Conservation (phyloP, 2,888 invertebrate species). For the Drosophila imparisetae region DNA sequence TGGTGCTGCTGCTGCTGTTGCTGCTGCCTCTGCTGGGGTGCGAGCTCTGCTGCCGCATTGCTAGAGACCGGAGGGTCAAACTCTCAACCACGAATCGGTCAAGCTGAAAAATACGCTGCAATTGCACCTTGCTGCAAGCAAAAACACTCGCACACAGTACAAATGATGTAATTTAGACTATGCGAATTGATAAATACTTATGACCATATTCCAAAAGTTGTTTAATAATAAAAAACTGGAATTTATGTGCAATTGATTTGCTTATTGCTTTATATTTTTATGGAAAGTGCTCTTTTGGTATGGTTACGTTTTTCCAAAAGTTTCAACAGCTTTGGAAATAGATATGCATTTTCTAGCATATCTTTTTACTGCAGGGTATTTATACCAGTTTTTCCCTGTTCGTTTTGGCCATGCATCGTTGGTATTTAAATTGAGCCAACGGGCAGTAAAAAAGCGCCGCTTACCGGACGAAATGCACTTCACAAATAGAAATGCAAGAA, state of each 20-base stretch:
- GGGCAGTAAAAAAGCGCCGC: slow-evolving; percentile 67
- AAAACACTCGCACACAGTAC: slow-evolving; percentile 26
- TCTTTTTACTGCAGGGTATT: slow-evolving; percentile 45
- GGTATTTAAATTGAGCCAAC: slow-evolving; percentile 78
- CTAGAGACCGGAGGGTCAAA: slow-evolving; percentile 56
- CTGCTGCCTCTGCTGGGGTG: slow-evolving; percentile 49
- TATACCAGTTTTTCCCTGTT: slow-evolving; percentile 32
- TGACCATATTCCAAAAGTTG: slow-evolving; percentile 2
- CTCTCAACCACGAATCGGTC: slow-evolving; percentile 71
- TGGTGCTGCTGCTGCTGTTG: slow-evolving; percentile 44
- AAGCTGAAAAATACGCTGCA: slow-evolving; percentile 81
- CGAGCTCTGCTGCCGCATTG: slow-evolving; percentile 67
- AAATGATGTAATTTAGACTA: slow-evolving; percentile 7
- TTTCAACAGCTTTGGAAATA: not conserved
- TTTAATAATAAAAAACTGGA: not conserved
- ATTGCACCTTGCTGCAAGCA: slow-evolving; percentile 71
- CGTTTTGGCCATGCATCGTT: slow-evolving; percentile 77
- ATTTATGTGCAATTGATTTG: not conserved
- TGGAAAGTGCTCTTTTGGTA: not conserved
- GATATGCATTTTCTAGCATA: not conserved
- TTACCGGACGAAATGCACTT: slow-evolving; percentile 72
- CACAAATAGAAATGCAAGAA: slow-evolving; percentile 68
- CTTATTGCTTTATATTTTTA: not conserved
- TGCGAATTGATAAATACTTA: slow-evolving; percentile 14
- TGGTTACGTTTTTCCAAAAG: not conserved